Evolutionary conservation across 1,140 invertebrate species (phyloP), one percentile per base, ranked within the genome.

Genomic region (Drosophila tani): DNA sequence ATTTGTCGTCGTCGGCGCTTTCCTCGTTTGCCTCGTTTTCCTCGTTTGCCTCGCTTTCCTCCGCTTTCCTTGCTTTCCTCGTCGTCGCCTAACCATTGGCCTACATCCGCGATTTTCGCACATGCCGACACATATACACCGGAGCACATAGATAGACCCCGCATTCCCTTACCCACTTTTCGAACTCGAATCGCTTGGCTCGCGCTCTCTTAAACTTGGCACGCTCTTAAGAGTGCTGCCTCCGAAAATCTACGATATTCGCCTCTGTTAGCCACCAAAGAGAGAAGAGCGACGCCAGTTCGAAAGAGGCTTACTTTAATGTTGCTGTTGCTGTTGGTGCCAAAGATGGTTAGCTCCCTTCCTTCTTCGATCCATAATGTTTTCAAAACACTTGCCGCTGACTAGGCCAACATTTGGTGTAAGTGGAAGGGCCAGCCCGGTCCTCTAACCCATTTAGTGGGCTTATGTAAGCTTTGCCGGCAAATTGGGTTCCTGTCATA

Each of bases 21-120:
- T 24, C 43, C 27, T 45, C 47, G 21, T 71, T 40, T 45, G 35
- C 47, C 47, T 74, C 59, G 77, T 19, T 51, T 32, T 6, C 47
- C 47, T 27, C 21, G 47, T 9, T 50, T 32, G 8, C 47, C 47
- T 53, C 12, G 32, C 19, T 55, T 40, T 56, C 19, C 53, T 49
- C 47, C n/a, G 21, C 32, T 51, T 19, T n/a, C 49, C 49, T 53
- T 6, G 51, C 15, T 55, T 38, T 56, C 53, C 53, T 58, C n/a
- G 21, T 66, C 59, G 76, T 69, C 85, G 81, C 78, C 81, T 83
- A 88, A 81, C 84, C 78, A 88, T 90, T 88, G 84, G 84, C 84
- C 84, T 88, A 88, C 78, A 90, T 90, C 81, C 70, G 81, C 78
- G 85, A 68, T 69, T 79, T 84, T 85, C 71, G 70, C 81, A 90